Evolutionary conservation across 1,140 invertebrate species (phyloP).

Genomic region (Ceratoteleas bidentatus): DNA sequence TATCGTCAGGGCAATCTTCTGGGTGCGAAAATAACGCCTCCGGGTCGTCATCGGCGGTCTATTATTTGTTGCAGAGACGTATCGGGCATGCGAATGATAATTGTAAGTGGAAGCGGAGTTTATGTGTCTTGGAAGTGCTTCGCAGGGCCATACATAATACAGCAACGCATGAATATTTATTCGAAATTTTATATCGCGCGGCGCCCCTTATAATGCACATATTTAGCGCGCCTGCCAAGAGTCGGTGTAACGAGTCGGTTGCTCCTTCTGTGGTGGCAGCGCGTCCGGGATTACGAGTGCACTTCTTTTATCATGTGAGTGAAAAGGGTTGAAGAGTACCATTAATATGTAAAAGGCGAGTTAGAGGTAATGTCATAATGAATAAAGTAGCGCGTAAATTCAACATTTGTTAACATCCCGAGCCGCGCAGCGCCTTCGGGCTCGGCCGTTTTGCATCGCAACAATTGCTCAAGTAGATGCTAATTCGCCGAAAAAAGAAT

Average conservation of each 20-base stretch:
- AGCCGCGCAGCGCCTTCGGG: not conserved
- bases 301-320: conserved; percentile 23
- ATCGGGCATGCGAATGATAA: too few species aligned
- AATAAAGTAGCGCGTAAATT: conserved; percentile 35
- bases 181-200: conserved; percentile 57
- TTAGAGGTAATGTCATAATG: conserved; percentile 34
- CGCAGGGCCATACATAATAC: conserved; percentile 12
- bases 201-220: conserved; percentile 39
- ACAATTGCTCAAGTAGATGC: conserved; percentile 12
- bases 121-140: conserved; percentile 3
- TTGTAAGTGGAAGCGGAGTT: conserved; percentile 4
- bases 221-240: conserved; percentile 54
- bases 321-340: conserved; percentile 44
- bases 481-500: not conserved
- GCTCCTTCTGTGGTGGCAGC: conserved; percentile 32
- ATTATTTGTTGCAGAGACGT: too few species aligned
- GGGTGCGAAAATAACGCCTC: too few species aligned
- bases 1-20: too few species aligned
- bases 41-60: too few species aligned
- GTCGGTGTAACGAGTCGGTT: conserved; percentile 57
- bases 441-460: conserved; percentile 12
- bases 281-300: conserved; percentile 7
- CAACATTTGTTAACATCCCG: conserved; percentile 25
- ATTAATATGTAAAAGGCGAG: conserved; percentile 44
- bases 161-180: conserved; percentile 65